A percentile compares a stretch with the other conserved stretches of the same genome.
Evolutionary conservation across 2,113 vertebrate genomes (phyloP).

Genomic region (Panthera leo): DNA sequence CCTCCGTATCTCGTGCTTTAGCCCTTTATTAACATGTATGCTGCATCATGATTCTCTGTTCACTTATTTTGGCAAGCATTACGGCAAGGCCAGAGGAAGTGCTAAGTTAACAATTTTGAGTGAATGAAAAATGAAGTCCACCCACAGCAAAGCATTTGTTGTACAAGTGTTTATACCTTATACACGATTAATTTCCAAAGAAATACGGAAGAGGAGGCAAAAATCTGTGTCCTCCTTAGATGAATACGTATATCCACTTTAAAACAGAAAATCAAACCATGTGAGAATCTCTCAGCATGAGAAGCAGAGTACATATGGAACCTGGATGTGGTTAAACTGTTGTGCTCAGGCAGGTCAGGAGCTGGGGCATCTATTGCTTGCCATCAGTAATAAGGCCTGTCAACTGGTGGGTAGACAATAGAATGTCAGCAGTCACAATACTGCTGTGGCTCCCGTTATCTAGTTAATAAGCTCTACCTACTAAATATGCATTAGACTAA

Average conservation of each 20-base stretch:
- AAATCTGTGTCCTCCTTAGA: neutral
- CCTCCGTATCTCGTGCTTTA: neutral
- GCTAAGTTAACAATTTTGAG: neutral
- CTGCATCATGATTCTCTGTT: neutral
- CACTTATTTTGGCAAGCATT: neutral
- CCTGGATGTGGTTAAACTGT: neutral
- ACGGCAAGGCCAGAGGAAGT: neutral
- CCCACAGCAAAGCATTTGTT: neutral
- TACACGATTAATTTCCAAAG: neutral
- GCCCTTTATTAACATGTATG: neutral
- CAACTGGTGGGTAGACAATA: neutral
- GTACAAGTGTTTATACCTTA: neutral
- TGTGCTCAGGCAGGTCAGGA: neutral
- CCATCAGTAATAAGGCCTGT: neutral
- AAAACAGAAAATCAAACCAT: neutral
- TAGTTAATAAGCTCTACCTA: neutral
- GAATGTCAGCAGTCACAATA: neutral
- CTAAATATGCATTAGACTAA: neutral
- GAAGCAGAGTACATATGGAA: neutral
- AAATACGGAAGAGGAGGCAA: neutral
- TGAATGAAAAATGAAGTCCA: neutral
- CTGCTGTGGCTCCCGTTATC: neutral
- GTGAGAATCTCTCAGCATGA: neutral
- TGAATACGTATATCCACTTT: neutral
- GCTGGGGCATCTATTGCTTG: neutral